Evolutionary conservation across 2,888 invertebrate species (phyloP).

Genomic region (Eurytoma californica): DNA sequence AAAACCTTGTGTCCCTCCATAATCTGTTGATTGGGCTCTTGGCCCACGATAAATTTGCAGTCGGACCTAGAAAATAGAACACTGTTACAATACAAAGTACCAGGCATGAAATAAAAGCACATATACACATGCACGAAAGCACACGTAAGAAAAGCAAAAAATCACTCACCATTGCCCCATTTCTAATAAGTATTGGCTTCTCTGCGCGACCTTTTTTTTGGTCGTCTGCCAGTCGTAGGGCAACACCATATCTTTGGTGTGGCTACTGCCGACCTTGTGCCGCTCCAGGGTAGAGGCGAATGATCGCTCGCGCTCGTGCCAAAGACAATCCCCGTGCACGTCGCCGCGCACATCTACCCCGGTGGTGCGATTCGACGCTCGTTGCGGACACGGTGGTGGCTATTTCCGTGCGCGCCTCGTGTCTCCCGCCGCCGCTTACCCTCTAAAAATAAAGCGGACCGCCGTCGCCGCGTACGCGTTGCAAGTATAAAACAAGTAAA

Average conservation of each 20-base stretch:
- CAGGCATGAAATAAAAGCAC: no score
- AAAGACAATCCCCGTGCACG: constrained; percentile 4
- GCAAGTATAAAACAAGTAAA: constrained; percentile 40
- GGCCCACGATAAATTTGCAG: constrained; percentile 88
- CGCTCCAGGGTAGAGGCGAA: constrained; percentile 37
- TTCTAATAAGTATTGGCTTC: constrained; percentile 85
- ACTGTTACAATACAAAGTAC: not conserved
- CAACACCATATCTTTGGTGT: constrained; percentile 74
- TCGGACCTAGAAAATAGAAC: constrained; percentile 77
- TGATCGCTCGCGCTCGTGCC: not conserved
- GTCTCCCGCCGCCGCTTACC: constrained; percentile 39
- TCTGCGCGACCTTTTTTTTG: constrained; percentile 83
- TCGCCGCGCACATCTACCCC: constrained; percentile 11
- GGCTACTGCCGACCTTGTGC: constrained; percentile 32
- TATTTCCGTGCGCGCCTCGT: constrained; percentile 41
- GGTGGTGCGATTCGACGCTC: not conserved
- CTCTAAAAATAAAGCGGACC: constrained; percentile 39
- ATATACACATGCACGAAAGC: not conserved
- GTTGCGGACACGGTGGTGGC: constrained; percentile 10
- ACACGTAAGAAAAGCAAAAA: not conserved
- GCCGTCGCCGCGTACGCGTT: no score
- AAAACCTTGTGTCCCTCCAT: constrained; percentile 87
- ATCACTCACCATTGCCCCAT: constrained; percentile 82
- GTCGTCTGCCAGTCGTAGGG: constrained; percentile 87
- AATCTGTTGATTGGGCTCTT: constrained; percentile 84